Conservation (phyloP, 2,113 vertebrate genomes). For the Ancistrus triradiatus region DNA sequence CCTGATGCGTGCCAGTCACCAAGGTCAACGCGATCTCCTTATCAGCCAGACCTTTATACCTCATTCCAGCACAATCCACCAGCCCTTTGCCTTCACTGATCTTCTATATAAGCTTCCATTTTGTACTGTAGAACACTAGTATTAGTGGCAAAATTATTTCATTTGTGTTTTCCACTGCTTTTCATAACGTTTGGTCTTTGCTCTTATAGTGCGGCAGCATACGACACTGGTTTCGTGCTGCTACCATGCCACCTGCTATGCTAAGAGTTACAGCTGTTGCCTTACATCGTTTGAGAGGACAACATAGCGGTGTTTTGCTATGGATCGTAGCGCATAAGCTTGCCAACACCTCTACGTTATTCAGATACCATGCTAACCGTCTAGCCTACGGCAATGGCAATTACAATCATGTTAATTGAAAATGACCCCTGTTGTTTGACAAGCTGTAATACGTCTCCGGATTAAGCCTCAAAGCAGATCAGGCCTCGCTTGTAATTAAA, state of each 20-base stretch:
- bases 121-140: no score
- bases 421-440: constrained; percentile 63
- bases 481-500: constrained; percentile 58
- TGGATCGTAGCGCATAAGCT: constrained; percentile 13
- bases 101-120: neutral
- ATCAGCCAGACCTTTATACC: constrained; percentile 28
- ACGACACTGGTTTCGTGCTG: constrained; percentile 12
- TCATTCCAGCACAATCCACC: neutral
- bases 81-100: neutral
- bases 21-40: constrained; percentile 30
- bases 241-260: constrained; percentile 32
- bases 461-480: constrained; percentile 61
- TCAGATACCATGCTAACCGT: constrained; percentile 12
- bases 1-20: constrained; percentile 7
- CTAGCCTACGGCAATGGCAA: constrained; percentile 13
- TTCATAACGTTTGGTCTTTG: neutral
- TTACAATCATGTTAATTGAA: constrained; percentile 44
- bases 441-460: constrained; percentile 56
- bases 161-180: no score
- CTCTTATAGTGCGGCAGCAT: neutral
- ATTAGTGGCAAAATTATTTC: no score
- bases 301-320: neutral
- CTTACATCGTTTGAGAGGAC: constrained; percentile 5
- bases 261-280: constrained; percentile 34
- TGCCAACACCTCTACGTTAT: constrained; percentile 1